Percentiles rank a stretch among this genome's conserved stretches.
phyloP scores from a whole-genome alignment of 2,888 invertebrate genomes.

The Lymantria monacha region DNA sequence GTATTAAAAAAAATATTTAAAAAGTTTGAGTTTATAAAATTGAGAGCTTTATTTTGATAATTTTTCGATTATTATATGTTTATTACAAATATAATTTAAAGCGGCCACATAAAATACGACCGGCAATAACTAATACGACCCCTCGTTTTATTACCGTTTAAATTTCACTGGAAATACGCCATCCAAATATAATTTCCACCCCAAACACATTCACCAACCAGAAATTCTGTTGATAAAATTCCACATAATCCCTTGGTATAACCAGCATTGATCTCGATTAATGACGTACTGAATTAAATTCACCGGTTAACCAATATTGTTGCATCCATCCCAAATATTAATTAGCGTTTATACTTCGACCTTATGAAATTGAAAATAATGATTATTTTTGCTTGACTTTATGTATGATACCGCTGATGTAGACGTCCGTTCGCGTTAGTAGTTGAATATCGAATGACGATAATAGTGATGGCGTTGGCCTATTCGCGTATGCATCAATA shows the following conservation, averaged over 20 bases:
- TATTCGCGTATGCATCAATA: constrained; percentile 12
- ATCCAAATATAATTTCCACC: constrained; percentile 36
- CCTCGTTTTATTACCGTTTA: constrained; percentile 8
- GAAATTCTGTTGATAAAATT: constrained; percentile 65
- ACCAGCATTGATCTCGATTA: constrained; percentile 67
- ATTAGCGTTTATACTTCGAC: constrained; percentile 38
- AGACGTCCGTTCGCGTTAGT: constrained; percentile 45
- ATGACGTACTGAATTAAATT: constrained; percentile 75
- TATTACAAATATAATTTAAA: background rate
- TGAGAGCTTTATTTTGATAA: no score
- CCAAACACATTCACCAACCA: constrained; percentile 33
- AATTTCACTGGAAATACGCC: constrained; percentile 17
- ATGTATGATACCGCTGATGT: constrained; percentile 10
- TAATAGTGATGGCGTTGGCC: constrained; percentile 12
- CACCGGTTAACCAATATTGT: constrained; percentile 63
- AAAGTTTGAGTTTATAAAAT: no score
- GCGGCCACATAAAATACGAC: background rate
- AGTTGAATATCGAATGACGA: constrained; percentile 67
- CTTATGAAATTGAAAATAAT: constrained; percentile 35
- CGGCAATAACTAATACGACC: background rate
- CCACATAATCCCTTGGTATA: constrained; percentile 62
- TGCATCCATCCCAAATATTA: constrained; percentile 49
- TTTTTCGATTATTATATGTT: background rate
- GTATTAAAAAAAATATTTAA: no score
- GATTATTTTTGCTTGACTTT: constrained; percentile 43